phyloP scores from a whole-genome alignment of 2,113 vertebrate genomes.

The Apistogramma diplotaenia region DNA sequence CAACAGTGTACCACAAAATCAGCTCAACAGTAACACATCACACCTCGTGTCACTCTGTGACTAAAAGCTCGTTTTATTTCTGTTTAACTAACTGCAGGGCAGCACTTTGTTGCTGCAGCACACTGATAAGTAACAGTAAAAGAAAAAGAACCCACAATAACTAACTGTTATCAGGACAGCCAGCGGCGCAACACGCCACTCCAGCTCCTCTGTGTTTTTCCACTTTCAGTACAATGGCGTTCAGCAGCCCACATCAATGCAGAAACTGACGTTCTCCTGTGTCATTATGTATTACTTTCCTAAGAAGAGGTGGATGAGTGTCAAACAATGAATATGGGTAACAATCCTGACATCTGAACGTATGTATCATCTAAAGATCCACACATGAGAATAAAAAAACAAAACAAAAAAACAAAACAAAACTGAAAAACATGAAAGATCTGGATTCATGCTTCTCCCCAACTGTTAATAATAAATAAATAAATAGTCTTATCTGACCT shows the following conservation, averaged over 20 bases:
- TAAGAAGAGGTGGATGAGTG: background rate
- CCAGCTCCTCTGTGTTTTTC: constrained; percentile 36
- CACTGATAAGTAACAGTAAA: constrained; percentile 44
- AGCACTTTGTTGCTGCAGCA: background rate
- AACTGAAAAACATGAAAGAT: background rate
- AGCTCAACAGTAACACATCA: background rate
- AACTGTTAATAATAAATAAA: too few species aligned
- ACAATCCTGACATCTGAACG: background rate
- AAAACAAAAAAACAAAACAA: background rate
- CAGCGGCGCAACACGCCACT: background rate
- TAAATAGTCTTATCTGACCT: too few species aligned
- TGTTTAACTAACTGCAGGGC: background rate
- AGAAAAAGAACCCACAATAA: constrained; percentile 30
- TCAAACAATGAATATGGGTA: background rate
- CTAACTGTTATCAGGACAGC: constrained; percentile 59
- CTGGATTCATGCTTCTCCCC: too few species aligned
- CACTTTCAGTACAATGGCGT: constrained; percentile 14
- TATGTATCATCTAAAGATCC: background rate
- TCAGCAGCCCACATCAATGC: background rate
- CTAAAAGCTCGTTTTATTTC: background rate
- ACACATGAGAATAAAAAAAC: background rate
- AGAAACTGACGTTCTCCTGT: background rate
- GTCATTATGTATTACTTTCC: background rate
- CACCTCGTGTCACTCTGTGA: background rate
- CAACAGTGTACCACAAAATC: background rate